Conservation (phyloP, 2,113 vertebrate species). For the Larimichthys polyactis region DNA sequence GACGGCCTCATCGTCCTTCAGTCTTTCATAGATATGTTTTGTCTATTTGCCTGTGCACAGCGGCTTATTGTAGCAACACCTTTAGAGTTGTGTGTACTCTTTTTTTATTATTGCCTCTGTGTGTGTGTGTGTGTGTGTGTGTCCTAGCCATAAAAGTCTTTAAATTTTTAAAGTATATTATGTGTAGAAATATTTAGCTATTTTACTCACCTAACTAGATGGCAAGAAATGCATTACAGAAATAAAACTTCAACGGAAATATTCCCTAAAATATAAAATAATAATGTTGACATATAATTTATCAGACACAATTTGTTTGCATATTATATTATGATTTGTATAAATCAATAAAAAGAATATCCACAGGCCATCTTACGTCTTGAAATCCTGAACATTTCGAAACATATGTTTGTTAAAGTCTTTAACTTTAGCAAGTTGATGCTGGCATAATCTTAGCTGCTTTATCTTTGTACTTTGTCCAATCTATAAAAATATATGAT, state of each 20-base stretch:
- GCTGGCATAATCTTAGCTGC: background rate
- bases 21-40: constrained; percentile 7
- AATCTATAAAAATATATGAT: background rate
- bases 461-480: no score
- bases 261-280: background rate
- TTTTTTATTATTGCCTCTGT: background rate
- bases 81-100: background rate
- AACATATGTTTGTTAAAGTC: background rate
- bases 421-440: background rate
- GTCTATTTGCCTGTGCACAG: background rate
- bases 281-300: background rate
- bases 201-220: background rate
- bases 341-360: background rate
- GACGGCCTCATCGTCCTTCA: background rate
- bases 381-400: background rate
- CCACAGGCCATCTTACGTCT: background rate
- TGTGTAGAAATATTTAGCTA: background rate
- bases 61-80: background rate
- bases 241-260: background rate
- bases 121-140: background rate
- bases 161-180: background rate
- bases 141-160: background rate
- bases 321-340: background rate
- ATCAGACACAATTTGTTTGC: background rate
- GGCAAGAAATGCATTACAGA: background rate